Evolutionary conservation across 2,797 vertebrate species (phyloP).

Genomic region (Danio aesculapii): DNA sequence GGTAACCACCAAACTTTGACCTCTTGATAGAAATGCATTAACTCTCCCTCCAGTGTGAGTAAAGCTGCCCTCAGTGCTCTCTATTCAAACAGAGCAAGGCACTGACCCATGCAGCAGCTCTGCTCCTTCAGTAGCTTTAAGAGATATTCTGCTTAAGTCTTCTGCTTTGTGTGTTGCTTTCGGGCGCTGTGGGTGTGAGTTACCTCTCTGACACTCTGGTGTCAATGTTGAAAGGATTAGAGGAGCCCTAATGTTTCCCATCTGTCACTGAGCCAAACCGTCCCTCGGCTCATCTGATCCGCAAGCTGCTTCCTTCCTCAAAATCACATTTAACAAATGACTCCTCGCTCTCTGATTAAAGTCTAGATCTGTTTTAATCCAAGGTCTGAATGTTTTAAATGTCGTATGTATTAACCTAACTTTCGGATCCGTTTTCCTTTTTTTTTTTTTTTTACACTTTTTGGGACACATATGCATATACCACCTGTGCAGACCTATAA

Average conservation of each 20-base stretch:
- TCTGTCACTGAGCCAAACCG: conserved; percentile 59
- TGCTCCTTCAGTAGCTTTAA: neutral
- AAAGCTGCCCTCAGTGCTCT: conserved; percentile 26
- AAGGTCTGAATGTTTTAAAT: neutral
- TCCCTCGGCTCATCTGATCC: conserved; percentile 57
- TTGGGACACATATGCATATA: neutral
- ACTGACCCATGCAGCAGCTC: neutral
- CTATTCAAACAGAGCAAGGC: conserved; percentile 21
- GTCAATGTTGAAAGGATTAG: conserved; percentile 67
- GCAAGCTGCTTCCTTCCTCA: conserved; percentile 46
- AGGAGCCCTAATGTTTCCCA: conserved; percentile 65
- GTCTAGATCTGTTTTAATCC: conserved; percentile 33
- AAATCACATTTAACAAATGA: conserved; percentile 62
- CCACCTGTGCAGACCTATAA: conserved; percentile 33
- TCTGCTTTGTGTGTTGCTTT: conserved; percentile 33
- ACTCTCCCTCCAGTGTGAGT: conserved; percentile 14
- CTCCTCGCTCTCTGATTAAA: conserved; percentile 43
- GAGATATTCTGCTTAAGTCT: conserved; percentile 29
- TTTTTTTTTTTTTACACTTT: neutral
- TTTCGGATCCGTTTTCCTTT: neutral
- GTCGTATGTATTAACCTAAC: neutral
- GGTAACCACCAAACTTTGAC: conserved; percentile 1
- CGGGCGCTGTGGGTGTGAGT: conserved; percentile 52
- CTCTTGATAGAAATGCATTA: conserved; percentile 27
- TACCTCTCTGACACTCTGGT: conserved; percentile 61